Evolutionary conservation across 1,140 invertebrate species (phyloP).

Genomic region (Cherax destructor): DNA sequence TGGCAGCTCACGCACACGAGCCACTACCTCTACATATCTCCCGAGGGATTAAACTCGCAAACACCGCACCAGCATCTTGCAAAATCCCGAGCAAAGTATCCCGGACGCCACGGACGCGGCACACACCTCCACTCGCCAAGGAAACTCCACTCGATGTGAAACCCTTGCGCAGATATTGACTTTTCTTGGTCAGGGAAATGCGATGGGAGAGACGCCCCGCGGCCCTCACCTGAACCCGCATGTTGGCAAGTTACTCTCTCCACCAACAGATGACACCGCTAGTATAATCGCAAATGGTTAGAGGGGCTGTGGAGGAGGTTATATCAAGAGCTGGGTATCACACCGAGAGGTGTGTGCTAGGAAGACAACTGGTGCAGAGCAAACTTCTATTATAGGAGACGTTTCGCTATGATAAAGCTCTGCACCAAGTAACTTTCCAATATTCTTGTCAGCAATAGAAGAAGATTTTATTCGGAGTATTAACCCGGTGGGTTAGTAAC

Average conservation of each 20-base stretch:
- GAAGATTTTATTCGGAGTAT: no score
- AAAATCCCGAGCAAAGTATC: constrained; percentile 26
- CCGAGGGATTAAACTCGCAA: constrained; percentile 31
- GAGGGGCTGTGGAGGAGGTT: no score
- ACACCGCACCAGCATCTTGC: constrained; percentile 26
- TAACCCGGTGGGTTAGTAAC: no score
- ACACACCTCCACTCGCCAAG: constrained; percentile 52
- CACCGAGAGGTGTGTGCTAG: no score
- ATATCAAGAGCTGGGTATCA: neutral
- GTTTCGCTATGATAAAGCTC: no score
- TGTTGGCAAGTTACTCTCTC: neutral
- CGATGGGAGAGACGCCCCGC: constrained; percentile 26
- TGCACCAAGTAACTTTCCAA: no score
- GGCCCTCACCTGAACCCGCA: neutral
- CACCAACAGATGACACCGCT: constrained; percentile 44
- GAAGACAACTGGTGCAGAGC: no score
- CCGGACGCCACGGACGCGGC: constrained; percentile 36
- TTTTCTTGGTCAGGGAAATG: constrained; percentile 54
- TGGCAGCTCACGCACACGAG: constrained; percentile 1
- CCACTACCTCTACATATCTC: constrained; percentile 48
- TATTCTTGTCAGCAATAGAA: no score
- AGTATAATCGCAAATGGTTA: neutral
- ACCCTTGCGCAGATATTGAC: constrained; percentile 63
- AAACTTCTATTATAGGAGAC: no score
- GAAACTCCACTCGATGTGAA: constrained; percentile 56